Evolutionary conservation across 2,113 vertebrate genomes (phyloP).

Genomic region (Oncorhynchus clarkii): DNA sequence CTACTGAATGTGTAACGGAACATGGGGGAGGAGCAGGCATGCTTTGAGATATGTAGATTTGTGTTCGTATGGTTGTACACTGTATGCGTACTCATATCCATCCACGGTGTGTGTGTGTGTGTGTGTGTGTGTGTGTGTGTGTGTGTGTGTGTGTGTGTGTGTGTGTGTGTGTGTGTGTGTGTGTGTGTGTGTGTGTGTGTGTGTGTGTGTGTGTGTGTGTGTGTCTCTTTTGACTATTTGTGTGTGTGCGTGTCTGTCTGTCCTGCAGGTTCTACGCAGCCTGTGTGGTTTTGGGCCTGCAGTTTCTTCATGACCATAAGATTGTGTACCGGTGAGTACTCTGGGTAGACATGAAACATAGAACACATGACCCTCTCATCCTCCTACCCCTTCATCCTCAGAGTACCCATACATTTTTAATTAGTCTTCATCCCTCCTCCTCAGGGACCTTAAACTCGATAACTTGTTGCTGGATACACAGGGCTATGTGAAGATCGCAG

Average conservation of each 20-base stretch:
- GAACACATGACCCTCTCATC: neutral
- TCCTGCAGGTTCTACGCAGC: constrained; percentile 81
- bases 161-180: no score
- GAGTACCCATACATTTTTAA: neutral
- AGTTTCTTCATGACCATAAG: constrained; percentile 86
- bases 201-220: no score
- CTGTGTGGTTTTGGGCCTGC: constrained; percentile 85
- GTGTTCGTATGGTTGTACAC: neutral
- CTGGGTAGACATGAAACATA: neutral
- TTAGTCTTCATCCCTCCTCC: neutral
- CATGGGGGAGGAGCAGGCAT: neutral
- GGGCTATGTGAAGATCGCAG: constrained; percentile 80
- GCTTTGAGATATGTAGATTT: neutral
- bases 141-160: no score
- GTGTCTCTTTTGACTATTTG: no score
- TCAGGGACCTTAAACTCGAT: constrained; percentile 80
- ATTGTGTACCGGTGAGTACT: constrained; percentile 84
- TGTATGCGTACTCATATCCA: neutral
- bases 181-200: no score
- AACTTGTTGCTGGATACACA: constrained; percentile 78
- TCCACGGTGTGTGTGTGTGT: neutral
- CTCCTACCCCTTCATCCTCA: neutral
- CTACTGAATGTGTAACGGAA: neutral
- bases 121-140: neutral
- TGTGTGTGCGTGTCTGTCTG: neutral